Percentiles rank a stretch among this genome's conserved stretches.
Evolutionary conservation across 2,888 invertebrate species (phyloP).

Genomic region (Ceriagrion tenellum): DNA sequence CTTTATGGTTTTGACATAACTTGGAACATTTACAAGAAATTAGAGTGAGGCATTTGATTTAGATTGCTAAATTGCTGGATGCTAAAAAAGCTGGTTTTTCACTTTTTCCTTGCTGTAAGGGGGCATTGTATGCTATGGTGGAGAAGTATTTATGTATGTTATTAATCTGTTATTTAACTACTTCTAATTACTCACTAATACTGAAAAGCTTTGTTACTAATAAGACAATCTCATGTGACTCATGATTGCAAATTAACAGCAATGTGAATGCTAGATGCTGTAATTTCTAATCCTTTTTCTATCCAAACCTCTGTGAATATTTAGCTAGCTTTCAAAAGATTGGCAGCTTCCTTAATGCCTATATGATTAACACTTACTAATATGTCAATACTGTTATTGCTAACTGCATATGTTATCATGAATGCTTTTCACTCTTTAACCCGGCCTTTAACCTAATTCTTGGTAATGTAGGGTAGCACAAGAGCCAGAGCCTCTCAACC

Average conservation of each 20-base stretch:
- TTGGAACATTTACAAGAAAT: not conserved
- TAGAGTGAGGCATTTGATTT: not conserved
- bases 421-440: conserved; percentile 52
- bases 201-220: conserved; percentile 14
- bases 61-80: not conserved
- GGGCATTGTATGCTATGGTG: not conserved
- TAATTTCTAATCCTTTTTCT: not conserved
- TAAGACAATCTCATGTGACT: not conserved
- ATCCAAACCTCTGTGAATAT: not conserved
- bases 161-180: not conserved
- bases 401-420: conserved; percentile 6
- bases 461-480: conserved; percentile 71
- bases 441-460: conserved; percentile 6
- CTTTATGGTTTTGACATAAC: not conserved
- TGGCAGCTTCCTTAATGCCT: not conserved
- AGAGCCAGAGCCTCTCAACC: conserved; percentile 72
- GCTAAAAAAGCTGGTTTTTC: conserved; percentile 43
- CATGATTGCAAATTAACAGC: not conserved
- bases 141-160: not conserved
- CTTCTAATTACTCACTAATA: not conserved
- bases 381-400: not conserved
- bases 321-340: not conserved
- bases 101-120: not conserved
- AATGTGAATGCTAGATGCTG: conserved; percentile 54
- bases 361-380: not conserved